Percentiles rank a stretch among this genome's conserved stretches.
phyloP scores from a whole-genome alignment of 2,797 vertebrate genomes.

The Zalophus californianus region DNA sequence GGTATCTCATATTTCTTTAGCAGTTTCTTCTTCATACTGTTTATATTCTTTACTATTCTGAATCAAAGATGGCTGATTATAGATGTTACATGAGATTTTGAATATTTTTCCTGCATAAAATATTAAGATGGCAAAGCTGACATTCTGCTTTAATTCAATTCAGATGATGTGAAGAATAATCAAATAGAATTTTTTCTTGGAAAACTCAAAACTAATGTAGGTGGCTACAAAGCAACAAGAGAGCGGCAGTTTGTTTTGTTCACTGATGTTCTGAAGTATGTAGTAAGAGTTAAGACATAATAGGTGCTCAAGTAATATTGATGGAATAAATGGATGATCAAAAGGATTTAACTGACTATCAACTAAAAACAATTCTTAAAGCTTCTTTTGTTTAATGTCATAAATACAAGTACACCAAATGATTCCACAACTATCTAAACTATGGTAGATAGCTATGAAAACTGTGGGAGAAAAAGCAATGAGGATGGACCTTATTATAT shows the following conservation, averaged over 20 bases:
- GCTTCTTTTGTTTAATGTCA: neutral
- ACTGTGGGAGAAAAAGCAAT: neutral
- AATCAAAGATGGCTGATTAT: slow-evolving; percentile 50
- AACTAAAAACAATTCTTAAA: slow-evolving; percentile 4
- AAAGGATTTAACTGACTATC: neutral
- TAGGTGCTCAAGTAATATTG: neutral
- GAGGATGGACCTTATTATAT: neutral
- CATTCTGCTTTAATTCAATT: slow-evolving; percentile 37
- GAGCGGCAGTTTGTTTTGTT: neutral
- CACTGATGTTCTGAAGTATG: neutral
- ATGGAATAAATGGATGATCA: neutral
- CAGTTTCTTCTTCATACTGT: slow-evolving; percentile 22
- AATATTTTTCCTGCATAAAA: slow-evolving; percentile 38
- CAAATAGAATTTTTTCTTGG: slow-evolving; percentile 16
- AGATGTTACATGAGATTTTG: slow-evolving; percentile 24
- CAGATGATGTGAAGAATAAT: slow-evolving; percentile 21
- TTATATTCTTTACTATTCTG: neutral
- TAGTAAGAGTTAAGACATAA: neutral
- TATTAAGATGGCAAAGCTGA: slow-evolving; percentile 35
- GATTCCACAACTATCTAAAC: neutral
- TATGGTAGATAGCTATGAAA: neutral
- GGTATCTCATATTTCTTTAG: neutral
- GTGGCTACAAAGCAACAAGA: neutral
- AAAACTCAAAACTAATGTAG: neutral
- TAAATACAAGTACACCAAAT: neutral